Percentiles rank a stretch among this genome's conserved stretches.
These are phyloP conservation scores for Drosophila pseudotalamancana DNA, from an alignment of 2,888 invertebrate species.

Conservation along the genomic window DNA sequence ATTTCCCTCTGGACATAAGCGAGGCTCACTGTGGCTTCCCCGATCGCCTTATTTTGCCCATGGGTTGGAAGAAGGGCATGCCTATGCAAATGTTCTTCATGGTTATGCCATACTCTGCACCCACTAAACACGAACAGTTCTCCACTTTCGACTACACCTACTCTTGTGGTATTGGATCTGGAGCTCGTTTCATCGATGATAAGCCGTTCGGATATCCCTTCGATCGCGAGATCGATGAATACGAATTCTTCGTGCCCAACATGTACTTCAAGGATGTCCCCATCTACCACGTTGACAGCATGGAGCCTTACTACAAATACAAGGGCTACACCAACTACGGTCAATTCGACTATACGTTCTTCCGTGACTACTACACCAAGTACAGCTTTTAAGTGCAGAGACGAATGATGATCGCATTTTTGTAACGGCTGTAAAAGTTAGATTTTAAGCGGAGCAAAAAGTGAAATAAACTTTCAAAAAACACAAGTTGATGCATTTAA, in stretches of 20 bases:
- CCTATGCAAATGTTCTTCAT: slow-evolving; percentile 87
- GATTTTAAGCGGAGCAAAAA: slow-evolving; percentile 51
- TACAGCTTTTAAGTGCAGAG: slow-evolving; percentile 46
- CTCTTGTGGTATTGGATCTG: slow-evolving; percentile 86
- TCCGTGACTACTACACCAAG: slow-evolving; percentile 71
- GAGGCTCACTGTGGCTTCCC: slow-evolving; percentile 87
- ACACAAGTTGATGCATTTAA: slow-evolving; percentile 2
- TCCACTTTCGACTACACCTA: slow-evolving; percentile 85
- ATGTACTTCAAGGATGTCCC: slow-evolving; percentile 88
- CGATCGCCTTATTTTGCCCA: slow-evolving; percentile 87
- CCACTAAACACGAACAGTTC: slow-evolving; percentile 74
- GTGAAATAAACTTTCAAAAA: slow-evolving; percentile 66
- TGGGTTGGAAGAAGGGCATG: slow-evolving; percentile 87
- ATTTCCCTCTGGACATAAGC: slow-evolving; percentile 84
- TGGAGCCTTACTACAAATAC: slow-evolving; percentile 72
- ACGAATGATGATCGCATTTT: slow-evolving; percentile 16
- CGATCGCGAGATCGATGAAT: slow-evolving; percentile 88
- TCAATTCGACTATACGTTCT: slow-evolving; percentile 75
- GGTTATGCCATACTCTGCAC: slow-evolving; percentile 85
- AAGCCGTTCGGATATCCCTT: slow-evolving; percentile 90
- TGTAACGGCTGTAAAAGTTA: slow-evolving; percentile 19
- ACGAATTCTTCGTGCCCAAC: slow-evolving; percentile 88
- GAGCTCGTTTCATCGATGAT: slow-evolving; percentile 86
- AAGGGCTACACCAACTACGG: slow-evolving; percentile 72
- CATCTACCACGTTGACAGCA: slow-evolving; percentile 87